A percentile compares a stretch with the other conserved stretches of the same genome.
Conservation (phyloP, 2,797 vertebrate genomes). For the Monodelphis domestica region DNA sequence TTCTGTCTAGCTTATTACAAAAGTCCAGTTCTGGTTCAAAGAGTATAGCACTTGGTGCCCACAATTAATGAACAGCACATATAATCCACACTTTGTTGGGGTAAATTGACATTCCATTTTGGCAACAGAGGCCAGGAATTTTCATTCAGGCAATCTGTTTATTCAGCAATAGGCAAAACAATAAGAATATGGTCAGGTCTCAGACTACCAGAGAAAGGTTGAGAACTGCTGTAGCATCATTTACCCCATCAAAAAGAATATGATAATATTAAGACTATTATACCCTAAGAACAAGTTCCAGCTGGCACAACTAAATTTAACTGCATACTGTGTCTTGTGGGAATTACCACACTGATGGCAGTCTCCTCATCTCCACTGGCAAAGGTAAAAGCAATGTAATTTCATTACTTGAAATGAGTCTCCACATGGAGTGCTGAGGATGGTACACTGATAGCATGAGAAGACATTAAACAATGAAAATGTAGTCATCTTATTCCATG, state of each 20-base stretch:
- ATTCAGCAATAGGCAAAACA: conserved; percentile 16
- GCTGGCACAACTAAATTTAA: conserved; percentile 69
- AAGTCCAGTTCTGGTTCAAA: background rate
- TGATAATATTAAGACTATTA: conserved; percentile 71
- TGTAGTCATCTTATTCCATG: background rate
- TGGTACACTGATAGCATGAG: conserved; percentile 37
- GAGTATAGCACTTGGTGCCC: background rate
- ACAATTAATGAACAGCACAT: background rate
- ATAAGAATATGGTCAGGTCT: conserved; percentile 12
- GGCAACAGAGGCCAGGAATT: background rate
- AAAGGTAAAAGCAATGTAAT: conserved; percentile 72
- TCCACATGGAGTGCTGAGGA: conserved; percentile 36
- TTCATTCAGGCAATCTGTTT: conserved; percentile 39
- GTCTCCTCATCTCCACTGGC: conserved; percentile 44
- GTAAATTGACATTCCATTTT: conserved; percentile 21
- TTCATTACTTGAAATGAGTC: conserved; percentile 54
- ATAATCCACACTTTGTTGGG: background rate
- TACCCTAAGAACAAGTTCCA: conserved; percentile 63
- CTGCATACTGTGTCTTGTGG: conserved; percentile 43
- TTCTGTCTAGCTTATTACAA: background rate
- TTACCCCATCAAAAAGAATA: conserved; percentile 61
- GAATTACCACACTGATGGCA: conserved; percentile 69
- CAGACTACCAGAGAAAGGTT: conserved; percentile 25
- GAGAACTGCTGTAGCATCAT: conserved; percentile 40
- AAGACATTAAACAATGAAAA: conserved; percentile 25